Evolutionary conservation across 1,140 invertebrate genomes (phyloP).

Genomic region (Bilobella aurantiaca): DNA sequence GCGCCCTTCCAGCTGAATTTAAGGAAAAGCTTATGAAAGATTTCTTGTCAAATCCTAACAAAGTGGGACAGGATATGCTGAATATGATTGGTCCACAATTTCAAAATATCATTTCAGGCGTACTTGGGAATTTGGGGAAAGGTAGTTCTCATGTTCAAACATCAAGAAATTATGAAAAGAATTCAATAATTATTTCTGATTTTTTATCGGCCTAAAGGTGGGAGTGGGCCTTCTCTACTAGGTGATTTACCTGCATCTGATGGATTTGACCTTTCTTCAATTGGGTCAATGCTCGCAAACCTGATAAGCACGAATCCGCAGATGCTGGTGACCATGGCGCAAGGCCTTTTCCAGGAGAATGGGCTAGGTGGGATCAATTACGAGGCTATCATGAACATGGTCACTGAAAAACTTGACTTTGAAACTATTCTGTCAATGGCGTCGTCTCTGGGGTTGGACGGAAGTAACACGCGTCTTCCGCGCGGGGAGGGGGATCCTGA

Average conservation of each 20-base stretch:
- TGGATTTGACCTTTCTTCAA: constrained; percentile 28
- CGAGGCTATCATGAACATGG: constrained; percentile 19
- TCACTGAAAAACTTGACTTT: constrained; percentile 28
- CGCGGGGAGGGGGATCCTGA: constrained; percentile 24
- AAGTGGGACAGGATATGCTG: constrained; percentile 28
- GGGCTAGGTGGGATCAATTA: constrained; percentile 32
- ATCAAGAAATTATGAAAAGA: neutral
- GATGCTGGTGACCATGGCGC: constrained; percentile 28
- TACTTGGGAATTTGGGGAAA: constrained; percentile 9
- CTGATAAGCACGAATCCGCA: constrained; percentile 30
- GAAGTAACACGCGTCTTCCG: neutral
- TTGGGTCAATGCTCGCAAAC: constrained; percentile 22
- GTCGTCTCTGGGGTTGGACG: constrained; percentile 18
- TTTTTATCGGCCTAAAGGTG: neutral
- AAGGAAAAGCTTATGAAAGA: constrained; percentile 32
- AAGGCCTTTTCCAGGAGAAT: constrained; percentile 23
- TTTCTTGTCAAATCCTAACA: constrained; percentile 29
- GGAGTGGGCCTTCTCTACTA: neutral
- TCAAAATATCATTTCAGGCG: constrained; percentile 15
- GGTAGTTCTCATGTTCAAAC: neutral
- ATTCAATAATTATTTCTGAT: too few relatives aligned
- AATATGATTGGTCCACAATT: constrained; percentile 29
- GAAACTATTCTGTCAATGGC: constrained; percentile 31
- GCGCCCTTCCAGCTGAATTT: constrained; percentile 28
- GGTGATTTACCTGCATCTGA: neutral